These are phyloP conservation scores for Ctenodactylus gundi DNA, from an alignment of 2,113 vertebrate genomes.

Conservation along the genomic window DNA sequence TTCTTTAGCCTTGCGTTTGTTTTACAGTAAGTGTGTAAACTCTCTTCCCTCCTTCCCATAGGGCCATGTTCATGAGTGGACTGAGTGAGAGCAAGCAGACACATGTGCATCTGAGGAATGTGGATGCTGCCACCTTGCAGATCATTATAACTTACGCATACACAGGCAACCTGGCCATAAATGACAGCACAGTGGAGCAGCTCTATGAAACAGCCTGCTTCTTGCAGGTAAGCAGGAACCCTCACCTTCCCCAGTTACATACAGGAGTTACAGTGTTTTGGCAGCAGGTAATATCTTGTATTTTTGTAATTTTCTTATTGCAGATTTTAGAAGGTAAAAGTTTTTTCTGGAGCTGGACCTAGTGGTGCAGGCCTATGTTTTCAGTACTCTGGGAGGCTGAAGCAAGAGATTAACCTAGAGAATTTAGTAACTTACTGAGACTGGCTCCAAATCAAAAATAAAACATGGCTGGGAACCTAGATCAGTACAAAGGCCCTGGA, in stretches of 20 bases:
- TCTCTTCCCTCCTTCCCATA: constrained; percentile 65
- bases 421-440: too few species aligned
- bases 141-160: constrained; percentile 98
- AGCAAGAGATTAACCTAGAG: too few species aligned
- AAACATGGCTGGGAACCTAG: too few species aligned
- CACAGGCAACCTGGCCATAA: constrained; percentile 96
- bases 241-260: too few species aligned
- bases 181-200: constrained; percentile 95
- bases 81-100: constrained; percentile 99
- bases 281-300: too few species aligned
- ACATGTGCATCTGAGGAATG: constrained; percentile 94
- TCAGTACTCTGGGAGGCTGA: too few species aligned
- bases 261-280: too few species aligned
- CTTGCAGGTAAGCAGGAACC: constrained; percentile 92
- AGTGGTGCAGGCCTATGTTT: too few species aligned
- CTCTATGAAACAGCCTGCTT: constrained; percentile 99
- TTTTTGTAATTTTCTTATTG: not conserved
- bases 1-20: not conserved
- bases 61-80: constrained; percentile 99
- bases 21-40: not conserved
- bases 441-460: too few species aligned
- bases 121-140: constrained; percentile 95
- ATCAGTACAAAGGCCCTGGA: too few species aligned
- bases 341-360: too few species aligned
- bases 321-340: not conserved